Evolutionary conservation across 2,888 invertebrate species (phyloP), one percentile per base, ranked within the genome.

Genomic region (Cosmia pyralina): DNA sequence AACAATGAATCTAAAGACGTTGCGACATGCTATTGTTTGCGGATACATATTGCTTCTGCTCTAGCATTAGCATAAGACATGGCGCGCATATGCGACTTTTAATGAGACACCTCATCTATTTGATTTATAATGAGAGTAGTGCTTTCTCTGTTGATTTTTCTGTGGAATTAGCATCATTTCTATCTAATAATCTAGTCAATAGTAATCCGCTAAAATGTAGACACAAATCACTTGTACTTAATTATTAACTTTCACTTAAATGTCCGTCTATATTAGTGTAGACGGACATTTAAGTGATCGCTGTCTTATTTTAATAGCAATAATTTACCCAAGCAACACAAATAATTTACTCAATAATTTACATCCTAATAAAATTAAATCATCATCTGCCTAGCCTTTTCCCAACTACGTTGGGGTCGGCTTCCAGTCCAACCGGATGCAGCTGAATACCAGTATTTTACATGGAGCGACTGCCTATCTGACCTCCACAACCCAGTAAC

Each of bases 11-110:
- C 87, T 90, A 88, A 88, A 88, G 87, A 88, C 77, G 88, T 93
- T 93, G 81, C 92, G 87, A 92, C 87, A 88, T 66, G 60, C 87
- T 84, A 94, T 93, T 93, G 94, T 94, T 92, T 90, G 88, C 84
- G 85, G 89, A 89, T 91, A 90, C 87, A 88, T 91, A 89, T 85
- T 76, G 82, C 76, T 85, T 79, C 72, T 71, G 77, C 70, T 78
- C 84, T 81, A 84, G 77, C 84, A 89, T 91, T 89, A 88, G 82
- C 86, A 87, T 85, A 85, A 79, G 75, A 69, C 64, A 69, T 28
- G 22, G 69, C 63, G 58, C 59, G 55, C 76, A 78, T 72, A 66
- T 73, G 64, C 62, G 69, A 84, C 67, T 72, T 69, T 63, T 69
- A 75, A 72, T 82, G 55, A 28, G 68, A 68, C 69, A 68, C 64